Evolutionary conservation across 2,797 vertebrate genomes (phyloP).

Genomic region (Holocentrus rufus): DNA sequence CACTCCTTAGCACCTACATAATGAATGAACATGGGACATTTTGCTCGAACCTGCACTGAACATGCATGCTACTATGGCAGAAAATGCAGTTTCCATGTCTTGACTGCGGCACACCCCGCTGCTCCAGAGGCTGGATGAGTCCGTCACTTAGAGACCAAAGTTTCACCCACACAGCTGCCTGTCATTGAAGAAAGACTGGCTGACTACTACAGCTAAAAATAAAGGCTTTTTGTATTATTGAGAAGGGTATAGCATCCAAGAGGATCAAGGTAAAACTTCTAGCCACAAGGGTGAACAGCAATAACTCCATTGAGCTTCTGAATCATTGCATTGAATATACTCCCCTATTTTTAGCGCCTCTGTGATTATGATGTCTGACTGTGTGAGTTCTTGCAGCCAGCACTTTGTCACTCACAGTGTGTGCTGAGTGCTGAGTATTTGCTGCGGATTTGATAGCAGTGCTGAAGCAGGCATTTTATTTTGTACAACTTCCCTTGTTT

Average conservation of each 20-base stretch:
- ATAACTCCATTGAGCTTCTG: slow-evolving; percentile 56
- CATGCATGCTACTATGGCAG: slow-evolving; percentile 19
- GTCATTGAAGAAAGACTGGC: slow-evolving; percentile 49
- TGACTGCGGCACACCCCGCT: slow-evolving; percentile 2
- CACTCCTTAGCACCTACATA: slow-evolving; percentile 55
- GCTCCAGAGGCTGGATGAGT: slow-evolving; percentile 2
- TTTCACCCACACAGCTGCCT: slow-evolving; percentile 26
- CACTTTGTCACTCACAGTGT: slow-evolving; percentile 70
- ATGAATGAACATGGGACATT: slow-evolving; percentile 55
- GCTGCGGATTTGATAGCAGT: slow-evolving; percentile 46
- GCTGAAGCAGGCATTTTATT: slow-evolving; percentile 48
- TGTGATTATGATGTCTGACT: slow-evolving; percentile 78
- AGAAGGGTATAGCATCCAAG: slow-evolving; percentile 34
- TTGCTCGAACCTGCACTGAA: slow-evolving; percentile 15
- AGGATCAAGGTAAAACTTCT: slow-evolving; percentile 43
- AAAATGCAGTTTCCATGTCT: slow-evolving; percentile 58
- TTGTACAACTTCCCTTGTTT: slow-evolving; percentile 46
- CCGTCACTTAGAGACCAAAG: slow-evolving; percentile 1
- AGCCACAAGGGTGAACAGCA: slow-evolving; percentile 30
- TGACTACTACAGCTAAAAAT: slow-evolving; percentile 62
- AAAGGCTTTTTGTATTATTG: slow-evolving; percentile 56
- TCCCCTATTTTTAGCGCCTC: slow-evolving; percentile 74
- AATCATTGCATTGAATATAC: slow-evolving; percentile 62
- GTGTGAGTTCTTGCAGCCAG: slow-evolving; percentile 66
- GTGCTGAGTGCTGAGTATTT: slow-evolving; percentile 53